phyloP scores from a whole-genome alignment of 2,888 invertebrate species.

The Chesias legatella region DNA sequence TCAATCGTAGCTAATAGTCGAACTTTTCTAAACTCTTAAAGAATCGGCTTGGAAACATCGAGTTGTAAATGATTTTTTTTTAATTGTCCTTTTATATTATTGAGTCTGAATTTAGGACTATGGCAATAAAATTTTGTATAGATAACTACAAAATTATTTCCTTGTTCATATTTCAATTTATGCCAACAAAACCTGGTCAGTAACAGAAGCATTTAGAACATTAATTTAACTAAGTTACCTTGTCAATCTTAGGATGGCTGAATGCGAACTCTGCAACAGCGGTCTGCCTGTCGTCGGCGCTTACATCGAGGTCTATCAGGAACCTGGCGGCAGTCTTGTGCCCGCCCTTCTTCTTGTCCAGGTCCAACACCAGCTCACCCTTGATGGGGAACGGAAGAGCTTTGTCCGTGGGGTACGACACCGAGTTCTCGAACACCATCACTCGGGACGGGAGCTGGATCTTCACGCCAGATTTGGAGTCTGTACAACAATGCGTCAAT shows the following conservation, averaged over 20 bases:
- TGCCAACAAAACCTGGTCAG: no score
- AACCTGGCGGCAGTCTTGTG: constrained; percentile 82
- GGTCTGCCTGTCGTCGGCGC: constrained; percentile 67
- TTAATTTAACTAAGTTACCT: no score
- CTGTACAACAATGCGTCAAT: constrained; percentile 31
- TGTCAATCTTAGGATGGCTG: constrained; percentile 83
- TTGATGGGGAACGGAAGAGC: constrained; percentile 80
- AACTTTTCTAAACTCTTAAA: no score
- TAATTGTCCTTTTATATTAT: no score
- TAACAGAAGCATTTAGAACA: no score
- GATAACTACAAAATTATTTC: no score
- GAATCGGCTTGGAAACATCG: no score
- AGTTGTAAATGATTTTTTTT: no score
- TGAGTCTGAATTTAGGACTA: no score
- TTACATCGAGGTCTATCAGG: constrained; percentile 70
- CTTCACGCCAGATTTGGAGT: constrained; percentile 72
- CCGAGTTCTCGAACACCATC: constrained; percentile 81
- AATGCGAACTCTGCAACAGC: constrained; percentile 81
- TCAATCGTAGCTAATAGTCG: no score
- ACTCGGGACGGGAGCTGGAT: constrained; percentile 85
- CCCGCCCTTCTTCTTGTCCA: constrained; percentile 87
- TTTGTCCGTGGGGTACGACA: constrained; percentile 66
- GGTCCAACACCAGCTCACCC: constrained; percentile 82
- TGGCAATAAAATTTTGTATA: no score
- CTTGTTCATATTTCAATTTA: no score